Conservation (phyloP, 1,140 invertebrate species). For the Meloidogyne exigua region DNA sequence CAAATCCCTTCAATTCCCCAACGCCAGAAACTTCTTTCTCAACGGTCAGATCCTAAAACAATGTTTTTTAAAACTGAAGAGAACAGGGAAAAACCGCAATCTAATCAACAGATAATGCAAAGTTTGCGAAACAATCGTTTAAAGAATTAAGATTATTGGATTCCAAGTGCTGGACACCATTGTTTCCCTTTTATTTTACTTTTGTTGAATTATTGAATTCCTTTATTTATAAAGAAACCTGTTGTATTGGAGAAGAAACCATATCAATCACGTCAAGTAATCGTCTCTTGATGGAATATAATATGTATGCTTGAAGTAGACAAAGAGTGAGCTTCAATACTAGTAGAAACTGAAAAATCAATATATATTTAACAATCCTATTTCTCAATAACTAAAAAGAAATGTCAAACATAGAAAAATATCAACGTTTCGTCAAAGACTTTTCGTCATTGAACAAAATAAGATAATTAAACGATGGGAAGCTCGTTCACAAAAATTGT, state of each 20-base stretch:
- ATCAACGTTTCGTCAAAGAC: no score
- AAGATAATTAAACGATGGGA: no score
- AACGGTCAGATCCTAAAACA: background rate
- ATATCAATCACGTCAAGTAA: background rate
- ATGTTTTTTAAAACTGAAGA: background rate
- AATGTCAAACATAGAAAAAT: no score
- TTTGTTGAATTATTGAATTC: background rate
- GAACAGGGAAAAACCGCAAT: background rate
- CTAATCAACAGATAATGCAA: background rate
- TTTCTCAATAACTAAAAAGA: no score
- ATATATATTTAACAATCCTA: no score
- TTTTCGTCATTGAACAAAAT: no score
- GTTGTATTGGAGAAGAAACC: background rate
- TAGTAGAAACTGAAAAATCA: no score
- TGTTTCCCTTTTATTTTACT: background rate
- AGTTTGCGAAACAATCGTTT: background rate
- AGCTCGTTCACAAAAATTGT: no score
- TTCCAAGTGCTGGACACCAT: background rate
- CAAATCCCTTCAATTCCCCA: conserved; percentile 3
- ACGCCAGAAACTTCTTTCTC: background rate
- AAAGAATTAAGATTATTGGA: background rate
- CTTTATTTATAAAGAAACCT: background rate
- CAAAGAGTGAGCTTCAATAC: no score
- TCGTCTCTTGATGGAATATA: background rate
- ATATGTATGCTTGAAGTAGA: background rate